phyloP scores from a whole-genome alignment of 2,113 vertebrate species.

The Craseonycteris thonglongyai region DNA sequence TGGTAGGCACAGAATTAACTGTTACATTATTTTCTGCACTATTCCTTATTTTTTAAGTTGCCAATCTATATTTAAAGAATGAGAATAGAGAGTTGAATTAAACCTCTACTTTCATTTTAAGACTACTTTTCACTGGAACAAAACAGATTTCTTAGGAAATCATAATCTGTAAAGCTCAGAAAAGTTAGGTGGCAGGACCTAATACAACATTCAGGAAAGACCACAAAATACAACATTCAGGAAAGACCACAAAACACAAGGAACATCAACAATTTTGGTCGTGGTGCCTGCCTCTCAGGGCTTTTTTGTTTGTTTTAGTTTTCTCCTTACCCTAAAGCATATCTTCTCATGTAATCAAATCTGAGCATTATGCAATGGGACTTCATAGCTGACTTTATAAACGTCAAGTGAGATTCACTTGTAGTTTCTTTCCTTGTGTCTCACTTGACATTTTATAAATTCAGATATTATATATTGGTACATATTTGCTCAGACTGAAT shows the following conservation, averaged over 20 bases:
- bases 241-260: background rate
- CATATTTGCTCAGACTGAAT: background rate
- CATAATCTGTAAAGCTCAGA: background rate
- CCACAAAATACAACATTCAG: background rate
- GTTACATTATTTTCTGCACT: background rate
- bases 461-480: background rate
- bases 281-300: background rate
- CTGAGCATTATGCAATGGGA: background rate
- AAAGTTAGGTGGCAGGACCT: background rate
- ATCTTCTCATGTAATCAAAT: background rate
- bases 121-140: background rate
- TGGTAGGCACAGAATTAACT: background rate
- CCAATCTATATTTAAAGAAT: background rate
- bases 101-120: background rate
- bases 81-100: background rate
- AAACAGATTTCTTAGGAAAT: background rate
- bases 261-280: background rate
- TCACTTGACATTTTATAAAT: background rate
- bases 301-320: background rate
- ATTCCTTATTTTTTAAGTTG: background rate
- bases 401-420: background rate
- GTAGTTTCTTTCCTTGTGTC: background rate
- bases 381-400: background rate
- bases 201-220: background rate
- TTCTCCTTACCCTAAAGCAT: background rate